phyloP scores from a whole-genome alignment of 2,888 invertebrate species.

The Heliconius erato region DNA sequence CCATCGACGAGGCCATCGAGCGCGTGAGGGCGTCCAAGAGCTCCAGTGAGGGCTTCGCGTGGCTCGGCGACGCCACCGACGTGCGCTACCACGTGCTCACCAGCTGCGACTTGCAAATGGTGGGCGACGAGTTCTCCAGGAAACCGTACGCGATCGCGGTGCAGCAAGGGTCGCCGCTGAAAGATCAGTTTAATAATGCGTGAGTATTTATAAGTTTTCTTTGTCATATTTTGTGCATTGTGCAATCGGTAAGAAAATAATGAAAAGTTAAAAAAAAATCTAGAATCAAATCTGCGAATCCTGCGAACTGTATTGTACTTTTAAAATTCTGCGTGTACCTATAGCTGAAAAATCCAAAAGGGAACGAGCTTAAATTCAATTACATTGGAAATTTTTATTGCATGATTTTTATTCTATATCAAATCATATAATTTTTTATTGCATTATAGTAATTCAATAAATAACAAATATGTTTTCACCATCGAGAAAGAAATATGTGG shows the following conservation, averaged over 20 bases:
- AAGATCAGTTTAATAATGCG: slow-evolving; percentile 98
- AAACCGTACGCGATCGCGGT: slow-evolving; percentile 99
- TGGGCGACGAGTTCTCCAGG: slow-evolving; percentile 98
- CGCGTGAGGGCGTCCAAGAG: slow-evolving; percentile 87
- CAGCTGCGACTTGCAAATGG: slow-evolving; percentile 95
- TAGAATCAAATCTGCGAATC: too few species aligned
- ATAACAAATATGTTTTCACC: background rate
- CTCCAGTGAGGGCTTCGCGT: slow-evolving; percentile 95
- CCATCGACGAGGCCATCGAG: slow-evolving; percentile 91
- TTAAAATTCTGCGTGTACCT: too few species aligned
- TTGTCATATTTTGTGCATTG: too few species aligned
- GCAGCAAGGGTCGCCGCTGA: slow-evolving; percentile 97
- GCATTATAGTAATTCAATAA: background rate
- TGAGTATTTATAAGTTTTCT: slow-evolving; percentile 78
- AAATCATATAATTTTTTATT: background rate
- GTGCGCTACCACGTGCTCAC: slow-evolving; percentile 92
- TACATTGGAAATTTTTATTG: too few species aligned
- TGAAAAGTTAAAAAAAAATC: too few species aligned
- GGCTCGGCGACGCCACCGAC: slow-evolving; percentile 97
- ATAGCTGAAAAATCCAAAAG: too few species aligned
- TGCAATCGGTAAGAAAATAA: too few species aligned
- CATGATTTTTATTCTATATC: too few species aligned
- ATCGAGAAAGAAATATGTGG: too few species aligned
- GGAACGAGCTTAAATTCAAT: too few species aligned
- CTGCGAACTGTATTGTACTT: too few species aligned